Evolutionary conservation across 1,140 invertebrate species (phyloP), one percentile per base, ranked within the genome.

Genomic region (Odontomachus brunneus): DNA sequence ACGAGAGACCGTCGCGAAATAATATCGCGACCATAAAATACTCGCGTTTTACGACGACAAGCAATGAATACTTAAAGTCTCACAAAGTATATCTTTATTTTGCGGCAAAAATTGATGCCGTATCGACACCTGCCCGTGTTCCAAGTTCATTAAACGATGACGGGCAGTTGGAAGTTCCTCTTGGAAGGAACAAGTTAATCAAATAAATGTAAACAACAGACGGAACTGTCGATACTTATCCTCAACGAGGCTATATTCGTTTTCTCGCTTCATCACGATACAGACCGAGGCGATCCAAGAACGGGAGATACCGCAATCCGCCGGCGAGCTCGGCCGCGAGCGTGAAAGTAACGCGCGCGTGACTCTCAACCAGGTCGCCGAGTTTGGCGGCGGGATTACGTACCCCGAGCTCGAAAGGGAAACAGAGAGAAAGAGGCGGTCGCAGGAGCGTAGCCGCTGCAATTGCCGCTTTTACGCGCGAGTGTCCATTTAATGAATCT

Each of bases 281-380:
- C 38, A 73, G 15, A 73, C 26, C 26, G 12, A 78, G 0, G 59
- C 38, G 53, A 38, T 65, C 12, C 14, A 49, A 51, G 26, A 33
- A 19, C 29, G 17, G 44, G 19, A 24, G 38, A 82, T 38, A 83
- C 19, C 63, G 51, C n/a, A 65, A 74, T 83, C 4, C 17, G 12
- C 12, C 49, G 19, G 33, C n/a, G 38, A 19, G 38, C 44, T 81
- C 19, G 57, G 22, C 15, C 24, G 48, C 19, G 17, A 51, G 33
- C 17, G 63, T 63, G 71, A 83, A 85, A 85, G 71, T 83, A 78
- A 78, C 62, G 81, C 22, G n/a, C 24, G n/a, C 24, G 24, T 22
- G 49, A 71, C 57, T 80, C 51, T 57, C 62, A 62, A 80, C 75
- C 48, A 29, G 75, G 33, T 38, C 24, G 57, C 3, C 33, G 82